Base-by-base conservation (phyloP, 2,113 vertebrate genomes). In the Ceuthmochares aereus region DNA sequence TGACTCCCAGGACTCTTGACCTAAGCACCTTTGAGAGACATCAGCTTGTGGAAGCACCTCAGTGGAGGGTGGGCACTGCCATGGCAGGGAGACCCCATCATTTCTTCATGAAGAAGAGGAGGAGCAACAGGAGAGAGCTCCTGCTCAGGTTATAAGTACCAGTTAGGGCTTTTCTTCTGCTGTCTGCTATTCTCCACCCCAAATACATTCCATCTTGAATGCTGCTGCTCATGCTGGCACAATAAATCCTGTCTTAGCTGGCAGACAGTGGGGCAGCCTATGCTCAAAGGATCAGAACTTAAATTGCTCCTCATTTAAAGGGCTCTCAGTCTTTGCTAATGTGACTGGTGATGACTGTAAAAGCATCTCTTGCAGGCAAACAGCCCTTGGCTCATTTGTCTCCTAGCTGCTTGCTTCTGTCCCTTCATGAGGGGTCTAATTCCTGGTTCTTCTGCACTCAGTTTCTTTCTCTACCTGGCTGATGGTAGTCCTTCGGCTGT, bases 161-260 rank as follows among this genome's bases (percentile, higher is more conserved):
- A 34, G 1, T 22, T 32, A 70, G 30, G 10, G 11, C 4, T 49
- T 34, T 54, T 59, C 54, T 76, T 29, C 42, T 75, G 70, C 55
- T 80, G 20, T 19, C 55, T 62, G 51, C 34, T 43, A 0, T 42
- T 66, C n/a, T 54, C 34, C 30, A 27, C 54, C 37, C 9, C 6
- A 27, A 26, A 5, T 64, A 29, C 73, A 56, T 85, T 92, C 76
- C 52, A 40, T 55, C 67, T 42, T 20, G 3, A 58, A 17, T 9
- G 23, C 82, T 67, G 81, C 74, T 79, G 56, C 51, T 75, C 14
- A 19, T 1, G 4, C 11, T 32, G 36, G n/a, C 3, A 2, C 54
- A 42, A 49, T 72, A 78, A 82, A 80, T 83, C 77, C 81, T 47
- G 79, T 78, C 59, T 56, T 59, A 45, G 80, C 66, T 55, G 23